phyloP scores from a whole-genome alignment of 1,140 invertebrate species.

The Contarinia nasturtii region DNA sequence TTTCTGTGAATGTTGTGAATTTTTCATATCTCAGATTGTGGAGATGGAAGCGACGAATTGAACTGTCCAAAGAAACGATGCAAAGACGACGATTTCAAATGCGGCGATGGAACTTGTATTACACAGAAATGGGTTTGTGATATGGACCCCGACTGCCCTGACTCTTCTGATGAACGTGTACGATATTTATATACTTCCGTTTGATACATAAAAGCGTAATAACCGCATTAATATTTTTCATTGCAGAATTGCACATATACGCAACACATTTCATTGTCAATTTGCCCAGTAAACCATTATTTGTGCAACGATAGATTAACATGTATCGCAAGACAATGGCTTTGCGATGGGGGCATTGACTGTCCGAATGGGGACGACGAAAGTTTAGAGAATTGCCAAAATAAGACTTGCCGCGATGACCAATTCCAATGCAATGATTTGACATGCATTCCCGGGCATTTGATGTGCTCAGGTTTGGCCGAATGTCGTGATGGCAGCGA shows the following conservation, averaged over 20 bases:
- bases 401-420: constrained; percentile 60
- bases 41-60: constrained; percentile 60
- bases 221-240: too few species aligned
- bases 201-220: too few species aligned
- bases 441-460: constrained; percentile 61
- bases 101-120: constrained; percentile 47
- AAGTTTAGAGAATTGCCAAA: constrained; percentile 38
- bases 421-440: constrained; percentile 68
- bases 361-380: constrained; percentile 72
- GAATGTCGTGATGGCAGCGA: constrained; percentile 73
- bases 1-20: too few species aligned
- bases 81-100: constrained; percentile 47
- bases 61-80: constrained; percentile 52
- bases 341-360: constrained; percentile 72
- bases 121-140: constrained; percentile 64
- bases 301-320: constrained; percentile 67
- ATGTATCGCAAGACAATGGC: constrained; percentile 68
- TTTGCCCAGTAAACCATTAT: constrained; percentile 53
- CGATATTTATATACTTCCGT: constrained; percentile 5
- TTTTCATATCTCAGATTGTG: constrained; percentile 36
- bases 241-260: too few species aligned
- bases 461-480: constrained; percentile 61
- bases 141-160: constrained; percentile 63
- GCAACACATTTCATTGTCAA: constrained; percentile 18
- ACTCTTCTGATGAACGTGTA: constrained; percentile 61